A percentile compares a stretch with the other conserved stretches of the same genome.
Evolutionary conservation across 2,888 invertebrate genomes (phyloP).

Genomic region (Onthophagus sagittarius): DNA sequence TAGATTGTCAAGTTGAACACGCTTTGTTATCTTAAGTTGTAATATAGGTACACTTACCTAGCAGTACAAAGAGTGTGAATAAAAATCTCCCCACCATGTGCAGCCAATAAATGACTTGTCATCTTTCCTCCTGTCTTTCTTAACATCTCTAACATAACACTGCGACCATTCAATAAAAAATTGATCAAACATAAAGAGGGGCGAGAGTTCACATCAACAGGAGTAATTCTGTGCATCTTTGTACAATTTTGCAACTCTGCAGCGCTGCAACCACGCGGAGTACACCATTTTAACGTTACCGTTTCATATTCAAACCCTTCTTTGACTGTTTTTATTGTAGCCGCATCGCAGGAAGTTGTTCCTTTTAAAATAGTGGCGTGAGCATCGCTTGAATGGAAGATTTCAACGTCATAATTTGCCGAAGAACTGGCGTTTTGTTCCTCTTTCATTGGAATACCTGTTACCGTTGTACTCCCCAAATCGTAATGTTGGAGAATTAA

Average conservation of each 20-base stretch:
- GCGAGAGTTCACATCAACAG: constrained; percentile 93
- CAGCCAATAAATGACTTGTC: constrained; percentile 87
- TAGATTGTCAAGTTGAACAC: too few relatives aligned
- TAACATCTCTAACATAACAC: constrained; percentile 87
- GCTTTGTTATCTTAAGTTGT: too few relatives aligned
- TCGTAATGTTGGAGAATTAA: constrained; percentile 83
- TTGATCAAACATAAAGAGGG: constrained; percentile 97
- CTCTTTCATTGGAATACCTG: constrained; percentile 99
- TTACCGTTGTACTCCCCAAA: constrained; percentile 93
- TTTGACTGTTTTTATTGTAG: constrained; percentile 61
- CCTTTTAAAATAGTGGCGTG: constrained; percentile 75
- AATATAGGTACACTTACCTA: constrained; percentile 40
- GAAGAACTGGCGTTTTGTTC: constrained; percentile 98
- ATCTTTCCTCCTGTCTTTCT: constrained; percentile 80
- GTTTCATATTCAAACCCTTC: constrained; percentile 77
- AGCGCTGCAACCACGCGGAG: constrained; percentile 83
- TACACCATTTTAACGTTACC: constrained; percentile 94
- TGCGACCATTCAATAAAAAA: constrained; percentile 92
- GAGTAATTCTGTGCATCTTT: constrained; percentile 86
- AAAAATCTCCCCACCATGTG: constrained; percentile 94
- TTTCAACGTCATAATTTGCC: constrained; percentile 97
- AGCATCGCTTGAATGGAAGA: constrained; percentile 84
- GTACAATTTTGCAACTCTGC: constrained; percentile 79
- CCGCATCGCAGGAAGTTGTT: constrained; percentile 60
- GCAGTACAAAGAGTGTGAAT: constrained; percentile 86